Base-by-base conservation (phyloP, 1,140 invertebrate species). In the Macrocentrus cingulum region DNA sequence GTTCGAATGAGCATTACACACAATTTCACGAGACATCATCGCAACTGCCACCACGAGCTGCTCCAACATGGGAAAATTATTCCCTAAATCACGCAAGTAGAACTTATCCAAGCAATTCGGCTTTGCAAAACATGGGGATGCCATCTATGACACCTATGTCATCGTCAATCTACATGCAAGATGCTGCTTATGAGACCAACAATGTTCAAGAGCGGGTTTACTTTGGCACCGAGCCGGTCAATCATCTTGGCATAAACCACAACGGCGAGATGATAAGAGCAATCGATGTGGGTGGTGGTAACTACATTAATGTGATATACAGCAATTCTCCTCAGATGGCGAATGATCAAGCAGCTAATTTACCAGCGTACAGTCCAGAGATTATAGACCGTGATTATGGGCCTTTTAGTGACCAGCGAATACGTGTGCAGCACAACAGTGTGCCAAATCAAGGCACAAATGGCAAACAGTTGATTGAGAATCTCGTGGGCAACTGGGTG, bases 401-500 rank as follows among this genome's bases (percentile, higher is more conserved):
- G 2, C 63, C 77, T 1, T 80, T 77, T 22, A 68, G 67, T 11
- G 71, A 69, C 45, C 72, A 74, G 36, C 71, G 70, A 36, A 62
- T 74, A 7, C 52, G 65, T 4, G 41, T 70, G 60, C 66, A 16
- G 60, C 71, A 45, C n/a, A 42, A 52, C 13, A 72, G 67, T 42
- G 18, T 55, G 49, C 61, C 62, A 16, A 66, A 45, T 45, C 71
- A 68, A 61, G 76, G 55, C 56, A 67, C 69, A 58, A 77, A 80
- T 65, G 74, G 75, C 3, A 81, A 81, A 45, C 82, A 82, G 55
- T 62, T 86, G 25, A 85, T 91, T 46, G 88, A 91, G 60, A 90
- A 91, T 76, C 78, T 91, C 13, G 84, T 91, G 8, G 88, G 87
- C n/a, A 91, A 91, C 75, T 91, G 90, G 88, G 84, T 85, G 5